A percentile compares a stretch with the other conserved stretches of the same genome.
phyloP scores from a whole-genome alignment of 2,113 vertebrate species.

The Toxotes jaculatrix region DNA sequence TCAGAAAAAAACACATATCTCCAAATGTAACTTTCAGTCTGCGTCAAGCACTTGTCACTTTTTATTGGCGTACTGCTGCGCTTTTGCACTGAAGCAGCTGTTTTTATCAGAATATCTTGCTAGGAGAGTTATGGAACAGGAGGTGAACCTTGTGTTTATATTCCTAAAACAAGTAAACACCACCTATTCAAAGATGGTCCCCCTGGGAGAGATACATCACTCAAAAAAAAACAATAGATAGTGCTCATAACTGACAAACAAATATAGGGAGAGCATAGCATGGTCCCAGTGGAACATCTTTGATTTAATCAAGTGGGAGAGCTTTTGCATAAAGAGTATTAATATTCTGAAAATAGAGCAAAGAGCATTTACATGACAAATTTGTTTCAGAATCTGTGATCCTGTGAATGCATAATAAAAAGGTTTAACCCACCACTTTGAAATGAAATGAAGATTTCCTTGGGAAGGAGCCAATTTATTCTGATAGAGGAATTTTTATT shows the following conservation, averaged over 20 bases:
- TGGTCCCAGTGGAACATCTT: background rate
- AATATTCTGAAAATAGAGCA: slow-evolving; percentile 4
- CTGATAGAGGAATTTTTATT: background rate
- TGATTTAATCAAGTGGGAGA: slow-evolving; percentile 10
- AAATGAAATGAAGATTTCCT: background rate
- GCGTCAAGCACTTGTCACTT: background rate
- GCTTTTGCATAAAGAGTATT: slow-evolving; percentile 2
- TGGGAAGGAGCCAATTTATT: background rate
- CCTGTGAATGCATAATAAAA: slow-evolving; percentile 2
- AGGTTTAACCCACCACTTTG: background rate
- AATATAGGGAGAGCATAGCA: background rate
- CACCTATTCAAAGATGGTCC: background rate
- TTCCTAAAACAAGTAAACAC: slow-evolving; percentile 12
- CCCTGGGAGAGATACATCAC: background rate
- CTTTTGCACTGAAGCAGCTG: background rate
- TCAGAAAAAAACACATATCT: background rate
- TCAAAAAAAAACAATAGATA: background rate
- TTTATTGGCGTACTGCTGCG: background rate
- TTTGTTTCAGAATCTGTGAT: background rate
- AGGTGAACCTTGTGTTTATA: background rate
- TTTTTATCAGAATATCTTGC: background rate
- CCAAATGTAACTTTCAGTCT: background rate
- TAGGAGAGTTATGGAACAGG: background rate
- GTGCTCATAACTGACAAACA: slow-evolving; percentile 14
- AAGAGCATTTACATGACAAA: slow-evolving; percentile 16